Conservation (phyloP, 2,797 vertebrate species). For the Micromesistius poutassou region DNA sequence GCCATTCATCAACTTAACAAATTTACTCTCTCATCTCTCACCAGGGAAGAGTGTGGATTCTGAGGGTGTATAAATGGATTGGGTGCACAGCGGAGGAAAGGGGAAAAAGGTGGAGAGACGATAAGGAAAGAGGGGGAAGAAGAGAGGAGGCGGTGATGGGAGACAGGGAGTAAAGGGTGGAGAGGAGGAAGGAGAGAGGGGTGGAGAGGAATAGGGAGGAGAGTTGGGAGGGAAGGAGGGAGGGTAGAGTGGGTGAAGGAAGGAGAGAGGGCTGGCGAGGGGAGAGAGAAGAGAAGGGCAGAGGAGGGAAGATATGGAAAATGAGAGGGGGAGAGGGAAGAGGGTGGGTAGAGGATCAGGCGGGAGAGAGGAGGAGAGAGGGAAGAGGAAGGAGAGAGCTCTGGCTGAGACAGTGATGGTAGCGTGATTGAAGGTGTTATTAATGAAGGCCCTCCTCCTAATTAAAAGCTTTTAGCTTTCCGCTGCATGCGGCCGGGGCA, state of each 20-base stretch:
- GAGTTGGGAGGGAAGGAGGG: background rate
- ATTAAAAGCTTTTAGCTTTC: constrained; percentile 97
- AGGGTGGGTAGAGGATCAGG: background rate
- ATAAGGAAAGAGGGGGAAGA: background rate
- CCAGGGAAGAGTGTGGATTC: constrained; percentile 52
- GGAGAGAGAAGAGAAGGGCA: background rate
- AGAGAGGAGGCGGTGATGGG: background rate
- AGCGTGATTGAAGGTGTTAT: constrained; percentile 75
- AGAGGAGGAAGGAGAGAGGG: background rate
- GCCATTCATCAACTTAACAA: constrained; percentile 67
- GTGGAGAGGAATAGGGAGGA: too few relatives aligned
- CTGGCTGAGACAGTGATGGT: constrained; percentile 47
- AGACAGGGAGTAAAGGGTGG: background rate
- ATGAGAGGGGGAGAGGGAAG: background rate
- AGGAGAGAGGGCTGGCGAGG: background rate
- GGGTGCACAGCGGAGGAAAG: constrained; percentile 32
- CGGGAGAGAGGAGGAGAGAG: constrained; percentile 44
- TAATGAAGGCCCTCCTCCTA: constrained; percentile 87
- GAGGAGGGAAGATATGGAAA: background rate
- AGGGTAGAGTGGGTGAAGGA: background rate
- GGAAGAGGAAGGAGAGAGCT: constrained; percentile 37
- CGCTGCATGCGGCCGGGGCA: constrained; percentile 83
- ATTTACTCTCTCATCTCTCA: constrained; percentile 57
- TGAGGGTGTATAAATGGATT: constrained; percentile 51
- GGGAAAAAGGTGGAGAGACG: background rate